These are phyloP conservation scores for Branchipolynoe longqiensis DNA, from an alignment of 2,888 invertebrate species.

Conservation along the genomic window DNA sequence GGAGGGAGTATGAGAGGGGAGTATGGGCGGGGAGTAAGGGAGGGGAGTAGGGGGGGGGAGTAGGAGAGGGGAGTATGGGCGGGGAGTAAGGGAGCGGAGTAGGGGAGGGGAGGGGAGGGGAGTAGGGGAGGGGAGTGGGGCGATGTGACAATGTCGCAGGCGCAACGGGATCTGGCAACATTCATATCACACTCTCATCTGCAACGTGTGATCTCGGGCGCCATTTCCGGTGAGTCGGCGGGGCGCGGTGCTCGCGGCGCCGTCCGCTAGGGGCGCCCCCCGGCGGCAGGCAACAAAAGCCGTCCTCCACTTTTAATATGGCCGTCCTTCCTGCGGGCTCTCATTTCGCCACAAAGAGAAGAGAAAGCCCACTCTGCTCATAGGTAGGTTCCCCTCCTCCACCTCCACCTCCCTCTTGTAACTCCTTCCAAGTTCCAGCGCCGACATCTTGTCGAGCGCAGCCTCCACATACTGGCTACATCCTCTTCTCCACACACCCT, in stretches of 20 bases:
- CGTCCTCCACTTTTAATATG: not conserved
- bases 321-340: not conserved
- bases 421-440: too few species aligned
- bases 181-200: not conserved
- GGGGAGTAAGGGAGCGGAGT: too few species aligned
- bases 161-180: not conserved
- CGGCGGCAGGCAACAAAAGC: constrained; percentile 14
- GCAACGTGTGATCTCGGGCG: constrained; percentile 4
- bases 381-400: not conserved
- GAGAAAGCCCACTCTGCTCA: not conserved
- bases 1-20: too few species aligned
- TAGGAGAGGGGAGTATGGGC: too few species aligned
- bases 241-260: not conserved
- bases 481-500: not conserved
- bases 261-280: not conserved
- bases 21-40: too few species aligned
- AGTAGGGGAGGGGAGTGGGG: not conserved
- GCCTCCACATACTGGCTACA: too few species aligned
- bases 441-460: too few species aligned
- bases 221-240: constrained; percentile 7
- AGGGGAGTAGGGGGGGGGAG: not conserved
- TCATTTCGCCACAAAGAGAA: constrained; percentile 14
- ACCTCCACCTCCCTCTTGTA: too few species aligned
- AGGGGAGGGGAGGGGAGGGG: too few species aligned
- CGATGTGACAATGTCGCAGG: not conserved